A percentile compares a stretch with the other conserved stretches of the same genome.
Conservation (phyloP, 2,797 vertebrate genomes). For the Neopelma chrysocephalum region DNA sequence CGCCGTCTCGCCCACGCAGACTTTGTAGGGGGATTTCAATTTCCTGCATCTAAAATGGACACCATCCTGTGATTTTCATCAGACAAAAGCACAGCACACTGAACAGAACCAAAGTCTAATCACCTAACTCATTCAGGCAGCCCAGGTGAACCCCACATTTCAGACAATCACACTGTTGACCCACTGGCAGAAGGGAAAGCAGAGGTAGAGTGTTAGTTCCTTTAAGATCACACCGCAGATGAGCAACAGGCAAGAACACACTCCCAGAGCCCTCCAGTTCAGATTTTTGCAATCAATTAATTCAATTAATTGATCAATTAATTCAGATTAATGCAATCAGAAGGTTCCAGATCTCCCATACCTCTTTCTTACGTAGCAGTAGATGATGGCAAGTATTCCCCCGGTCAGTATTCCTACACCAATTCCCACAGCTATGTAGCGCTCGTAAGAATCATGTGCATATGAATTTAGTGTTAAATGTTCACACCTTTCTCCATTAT, state of each 20-base stretch:
- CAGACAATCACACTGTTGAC: neutral
- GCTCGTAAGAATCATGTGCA: conserved; percentile 68
- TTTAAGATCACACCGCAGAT: neutral
- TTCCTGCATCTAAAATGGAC: conserved; percentile 69
- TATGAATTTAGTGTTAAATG: conserved; percentile 76
- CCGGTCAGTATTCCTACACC: conserved; percentile 74
- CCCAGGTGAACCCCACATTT: neutral
- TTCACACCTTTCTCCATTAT: conserved; percentile 80
- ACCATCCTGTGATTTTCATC: neutral
- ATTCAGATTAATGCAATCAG: neutral
- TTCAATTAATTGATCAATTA: neutral
- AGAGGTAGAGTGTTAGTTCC: neutral
- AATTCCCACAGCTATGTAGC: conserved; percentile 77
- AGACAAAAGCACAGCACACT: neutral
- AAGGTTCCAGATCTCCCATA: conserved; percentile 27
- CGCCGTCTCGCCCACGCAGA: conserved; percentile 48
- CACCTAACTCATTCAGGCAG: neutral
- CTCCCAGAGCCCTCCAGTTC: neutral
- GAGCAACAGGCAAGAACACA: neutral
- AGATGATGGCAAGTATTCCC: conserved; percentile 72
- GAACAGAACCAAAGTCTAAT: neutral
- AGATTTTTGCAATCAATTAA: neutral
- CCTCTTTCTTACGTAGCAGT: conserved; percentile 77
- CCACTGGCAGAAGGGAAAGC: neutral
- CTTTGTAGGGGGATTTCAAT: conserved; percentile 62